A percentile compares a stretch with the other conserved stretches of the same genome.
Evolutionary conservation across 2,888 invertebrate species (phyloP).

Genomic region (Hanleya hanleyi): DNA sequence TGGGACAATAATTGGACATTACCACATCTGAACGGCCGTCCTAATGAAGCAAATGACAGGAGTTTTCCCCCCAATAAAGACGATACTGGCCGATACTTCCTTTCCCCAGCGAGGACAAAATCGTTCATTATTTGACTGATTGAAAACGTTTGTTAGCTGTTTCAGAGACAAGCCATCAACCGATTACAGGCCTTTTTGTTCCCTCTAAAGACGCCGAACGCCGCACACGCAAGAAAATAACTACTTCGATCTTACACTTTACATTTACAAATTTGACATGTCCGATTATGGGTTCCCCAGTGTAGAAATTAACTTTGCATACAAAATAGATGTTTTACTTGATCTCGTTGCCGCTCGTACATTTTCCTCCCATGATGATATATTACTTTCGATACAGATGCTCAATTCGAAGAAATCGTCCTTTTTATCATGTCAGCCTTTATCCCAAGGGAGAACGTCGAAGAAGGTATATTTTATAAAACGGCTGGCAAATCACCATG

Average conservation of each 20-base stretch:
- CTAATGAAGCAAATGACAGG: slow-evolving; percentile 3
- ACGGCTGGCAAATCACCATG: no score
- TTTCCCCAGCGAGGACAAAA: not conserved
- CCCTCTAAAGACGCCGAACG: not conserved
- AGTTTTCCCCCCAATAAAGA: slow-evolving; percentile 2
- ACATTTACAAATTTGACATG: not conserved
- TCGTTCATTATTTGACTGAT: slow-evolving; percentile 8
- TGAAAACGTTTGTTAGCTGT: slow-evolving; percentile 4
- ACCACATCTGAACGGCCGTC: not conserved
- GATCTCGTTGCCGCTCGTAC: no score
- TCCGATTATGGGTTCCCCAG: no score
- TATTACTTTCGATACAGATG: no score
- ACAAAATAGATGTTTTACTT: no score
- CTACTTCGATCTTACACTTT: not conserved
- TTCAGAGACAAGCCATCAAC: not conserved
- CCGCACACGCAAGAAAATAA: not conserved
- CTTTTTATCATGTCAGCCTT: no score
- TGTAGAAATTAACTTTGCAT: no score
- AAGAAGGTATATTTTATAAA: no score
- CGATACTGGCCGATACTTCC: not conserved
- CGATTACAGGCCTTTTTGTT: not conserved
- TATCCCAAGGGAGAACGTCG: no score
- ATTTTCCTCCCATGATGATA: no score
- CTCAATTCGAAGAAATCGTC: no score
- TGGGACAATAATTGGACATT: slow-evolving; percentile 2